A percentile compares a stretch with the other conserved stretches of the same genome.
phyloP scores from a whole-genome alignment of 2,797 vertebrate species.

The Octomys mimax region DNA sequence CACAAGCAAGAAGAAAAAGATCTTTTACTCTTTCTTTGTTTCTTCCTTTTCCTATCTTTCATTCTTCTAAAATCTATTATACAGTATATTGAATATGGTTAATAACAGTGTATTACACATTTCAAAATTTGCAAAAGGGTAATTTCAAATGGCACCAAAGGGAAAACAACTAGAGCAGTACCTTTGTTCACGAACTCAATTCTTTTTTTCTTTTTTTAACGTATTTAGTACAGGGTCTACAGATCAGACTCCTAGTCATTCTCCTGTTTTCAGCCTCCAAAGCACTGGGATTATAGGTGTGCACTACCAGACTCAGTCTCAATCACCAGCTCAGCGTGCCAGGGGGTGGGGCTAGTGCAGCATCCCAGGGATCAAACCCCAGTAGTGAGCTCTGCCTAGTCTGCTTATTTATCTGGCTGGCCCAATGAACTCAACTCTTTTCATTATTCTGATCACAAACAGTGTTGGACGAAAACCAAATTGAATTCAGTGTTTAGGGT shows the following conservation, averaged over 20 bases:
- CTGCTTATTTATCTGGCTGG: too few species aligned
- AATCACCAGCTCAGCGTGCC: too few species aligned
- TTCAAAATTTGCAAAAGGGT: background rate
- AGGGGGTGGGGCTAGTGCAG: too few species aligned
- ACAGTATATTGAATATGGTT: background rate
- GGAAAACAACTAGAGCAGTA: background rate
- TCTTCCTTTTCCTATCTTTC: background rate
- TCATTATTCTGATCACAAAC: background rate
- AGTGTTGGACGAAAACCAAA: background rate
- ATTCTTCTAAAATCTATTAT: background rate
- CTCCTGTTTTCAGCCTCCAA: too few species aligned
- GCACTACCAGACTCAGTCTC: too few species aligned
- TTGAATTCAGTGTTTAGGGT: background rate
- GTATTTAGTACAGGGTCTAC: too few species aligned
- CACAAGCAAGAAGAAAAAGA: background rate
- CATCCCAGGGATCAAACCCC: too few species aligned
- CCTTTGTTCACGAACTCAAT: background rate
- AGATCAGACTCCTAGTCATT: too few species aligned
- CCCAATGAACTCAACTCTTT: background rate
- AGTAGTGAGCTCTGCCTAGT: too few species aligned
- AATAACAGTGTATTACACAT: background rate
- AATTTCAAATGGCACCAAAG: background rate
- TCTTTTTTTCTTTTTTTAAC: background rate
- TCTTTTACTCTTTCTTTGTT: background rate
- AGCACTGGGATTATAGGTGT: too few species aligned